Evolutionary conservation across 1,140 invertebrate species (phyloP).

Genomic region (Ceratoteleas bidentatus): DNA sequence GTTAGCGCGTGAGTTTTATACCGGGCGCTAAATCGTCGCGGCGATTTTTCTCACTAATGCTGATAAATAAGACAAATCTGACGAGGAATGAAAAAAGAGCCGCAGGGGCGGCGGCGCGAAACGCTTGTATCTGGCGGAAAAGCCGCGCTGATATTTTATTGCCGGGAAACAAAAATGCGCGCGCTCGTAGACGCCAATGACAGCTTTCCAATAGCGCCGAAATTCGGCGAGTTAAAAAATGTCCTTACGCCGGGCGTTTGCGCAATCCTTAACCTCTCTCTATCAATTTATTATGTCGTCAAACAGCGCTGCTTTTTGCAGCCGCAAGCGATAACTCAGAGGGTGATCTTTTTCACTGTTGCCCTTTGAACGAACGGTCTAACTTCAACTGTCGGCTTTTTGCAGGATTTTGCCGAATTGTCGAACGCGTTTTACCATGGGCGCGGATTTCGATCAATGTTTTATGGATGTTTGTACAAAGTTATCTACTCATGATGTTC

Average conservation of each 20-base stretch:
- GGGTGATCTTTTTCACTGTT: background rate
- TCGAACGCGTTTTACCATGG: no score
- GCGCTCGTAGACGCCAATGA: conserved; percentile 14
- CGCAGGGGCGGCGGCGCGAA: background rate
- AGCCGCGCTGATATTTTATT: conserved; percentile 29
- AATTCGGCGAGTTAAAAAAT: conserved; percentile 32
- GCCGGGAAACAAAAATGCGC: conserved; percentile 24
- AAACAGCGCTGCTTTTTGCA: background rate
- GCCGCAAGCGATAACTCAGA: conserved; percentile 1
- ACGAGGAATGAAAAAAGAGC: conserved; percentile 10
- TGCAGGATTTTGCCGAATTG: no score
- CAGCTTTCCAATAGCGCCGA: conserved; percentile 36
- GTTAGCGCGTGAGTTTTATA: conserved; percentile 20
- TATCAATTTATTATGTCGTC: conserved; percentile 20
- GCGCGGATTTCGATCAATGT: no score
- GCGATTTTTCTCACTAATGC: conserved; percentile 24
- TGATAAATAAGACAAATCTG: conserved; percentile 37
- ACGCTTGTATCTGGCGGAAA: conserved; percentile 25
- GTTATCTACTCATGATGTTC: no score
- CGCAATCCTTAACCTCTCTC: conserved; percentile 24
- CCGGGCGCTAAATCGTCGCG: background rate
- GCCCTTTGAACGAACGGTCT: no score
- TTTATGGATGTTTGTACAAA: no score
- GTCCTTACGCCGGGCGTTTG: conserved; percentile 22
- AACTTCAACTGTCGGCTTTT: background rate